A percentile compares a stretch with the other conserved stretches of the same genome.
Conservation (phyloP, 2,113 vertebrate species). For the Phyllopteryx taeniolatus region DNA sequence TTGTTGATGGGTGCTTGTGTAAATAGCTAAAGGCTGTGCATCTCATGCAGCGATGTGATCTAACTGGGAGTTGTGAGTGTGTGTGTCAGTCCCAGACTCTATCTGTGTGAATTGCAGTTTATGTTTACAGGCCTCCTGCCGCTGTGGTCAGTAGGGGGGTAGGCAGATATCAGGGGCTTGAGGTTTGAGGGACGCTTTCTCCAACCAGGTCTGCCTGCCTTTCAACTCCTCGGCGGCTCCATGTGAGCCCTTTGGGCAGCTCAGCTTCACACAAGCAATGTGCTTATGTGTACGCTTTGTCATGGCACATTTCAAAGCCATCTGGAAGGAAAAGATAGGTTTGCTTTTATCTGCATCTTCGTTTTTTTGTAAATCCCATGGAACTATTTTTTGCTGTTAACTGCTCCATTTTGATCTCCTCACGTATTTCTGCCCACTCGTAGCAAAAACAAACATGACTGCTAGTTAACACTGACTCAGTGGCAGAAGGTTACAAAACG, state of each 20-base stretch:
- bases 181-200: slow-evolving; percentile 41
- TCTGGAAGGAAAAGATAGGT: slow-evolving; percentile 65
- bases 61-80: slow-evolving; percentile 46
- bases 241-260: slow-evolving; percentile 58
- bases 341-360: slow-evolving; percentile 55
- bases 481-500: slow-evolving; percentile 46
- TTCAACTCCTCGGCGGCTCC: slow-evolving; percentile 49
- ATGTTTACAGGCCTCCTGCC: slow-evolving; percentile 63
- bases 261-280: slow-evolving; percentile 52
- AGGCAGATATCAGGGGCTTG: slow-evolving; percentile 40
- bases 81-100: slow-evolving; percentile 39
- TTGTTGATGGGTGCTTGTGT: slow-evolving; percentile 58
- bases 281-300: slow-evolving; percentile 58
- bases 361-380: slow-evolving; percentile 48
- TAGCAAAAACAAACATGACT: slow-evolving; percentile 29
- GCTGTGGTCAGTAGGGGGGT: slow-evolving; percentile 56
- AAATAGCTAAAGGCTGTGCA: slow-evolving; percentile 60
- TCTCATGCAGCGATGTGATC: slow-evolving; percentile 55
- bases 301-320: slow-evolving; percentile 59
- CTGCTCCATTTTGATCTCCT: slow-evolving; percentile 6
- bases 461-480: slow-evolving; percentile 35
- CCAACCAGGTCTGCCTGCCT: slow-evolving; percentile 50
- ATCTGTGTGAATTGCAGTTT: slow-evolving; percentile 62
- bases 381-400: slow-evolving; percentile 38
- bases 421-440: slow-evolving; percentile 16